Conservation (phyloP, 2,888 invertebrate species). For the Drosophila demipolita region DNA sequence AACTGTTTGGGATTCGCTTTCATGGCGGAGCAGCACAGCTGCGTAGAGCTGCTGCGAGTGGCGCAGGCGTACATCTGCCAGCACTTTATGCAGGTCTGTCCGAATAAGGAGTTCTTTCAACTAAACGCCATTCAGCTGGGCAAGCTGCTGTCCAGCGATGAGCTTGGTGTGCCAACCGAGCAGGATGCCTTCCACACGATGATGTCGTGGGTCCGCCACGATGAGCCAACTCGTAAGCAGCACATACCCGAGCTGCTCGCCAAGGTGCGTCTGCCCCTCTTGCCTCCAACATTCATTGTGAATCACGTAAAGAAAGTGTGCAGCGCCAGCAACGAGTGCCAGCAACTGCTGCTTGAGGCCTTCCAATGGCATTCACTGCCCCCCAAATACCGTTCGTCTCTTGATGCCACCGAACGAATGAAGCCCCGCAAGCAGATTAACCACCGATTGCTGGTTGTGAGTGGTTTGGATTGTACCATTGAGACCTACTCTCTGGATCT, state of each 20-base stretch:
- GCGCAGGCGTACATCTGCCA: conserved; percentile 94
- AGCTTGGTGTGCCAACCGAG: conserved; percentile 95
- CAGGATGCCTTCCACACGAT: conserved; percentile 95
- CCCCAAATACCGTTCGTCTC: conserved; percentile 89
- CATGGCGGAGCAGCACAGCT: conserved; percentile 96
- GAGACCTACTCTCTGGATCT: conserved; percentile 89
- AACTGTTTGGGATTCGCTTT: conserved; percentile 97
- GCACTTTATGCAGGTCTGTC: conserved; percentile 90
- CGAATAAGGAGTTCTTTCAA: conserved; percentile 85
- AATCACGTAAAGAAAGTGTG: conserved; percentile 92
- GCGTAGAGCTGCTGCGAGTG: conserved; percentile 91
- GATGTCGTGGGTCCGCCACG: conserved; percentile 95
- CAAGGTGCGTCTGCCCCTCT: conserved; percentile 92
- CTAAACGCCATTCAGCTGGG: conserved; percentile 91
- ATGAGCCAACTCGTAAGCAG: conserved; percentile 89
- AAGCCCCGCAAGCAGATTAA: conserved; percentile 94
- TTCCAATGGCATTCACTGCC: conserved; percentile 96
- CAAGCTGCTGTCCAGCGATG: conserved; percentile 93
- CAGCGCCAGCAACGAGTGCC: conserved; percentile 89
- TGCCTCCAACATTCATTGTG: conserved; percentile 95
- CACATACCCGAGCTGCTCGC: conserved; percentile 90
- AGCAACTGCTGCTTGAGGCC: conserved; percentile 96
- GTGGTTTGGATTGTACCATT: conserved; percentile 97
- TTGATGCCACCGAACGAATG: conserved; percentile 91
- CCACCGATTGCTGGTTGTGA: conserved; percentile 90